Evolutionary conservation across 2,888 invertebrate genomes (phyloP), one percentile per base, ranked within the genome.

Genomic region (Drosophila leonis): DNA sequence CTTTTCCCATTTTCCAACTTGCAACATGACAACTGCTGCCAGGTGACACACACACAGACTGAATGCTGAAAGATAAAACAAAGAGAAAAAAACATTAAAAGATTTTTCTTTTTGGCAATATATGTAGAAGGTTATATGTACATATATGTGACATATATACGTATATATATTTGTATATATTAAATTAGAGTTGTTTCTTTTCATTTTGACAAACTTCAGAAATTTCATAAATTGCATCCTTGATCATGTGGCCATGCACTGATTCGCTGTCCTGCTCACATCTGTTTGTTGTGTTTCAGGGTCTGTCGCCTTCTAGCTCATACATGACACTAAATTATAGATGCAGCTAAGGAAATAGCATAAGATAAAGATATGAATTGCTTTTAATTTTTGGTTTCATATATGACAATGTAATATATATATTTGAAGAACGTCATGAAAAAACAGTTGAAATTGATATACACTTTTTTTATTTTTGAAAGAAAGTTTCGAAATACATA

Each of bases 1-100:
- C 56, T 69, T 68, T 65, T 56, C 60, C 63, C 44, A 65, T 73
- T 69, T 66, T 39, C 31, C 59, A 56, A 66, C 51, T 44, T 55
- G 54, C 39, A 72, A 72, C 68, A 68, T 57, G 57, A 56, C 57
- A 60, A 48, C 60, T 52, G 27, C 46, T 63, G 37, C 41, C 39
- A 12, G 42, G 33, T 33, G 44, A 54, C 20, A 46, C 35, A 51
- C 35, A 29, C 15, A 42, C 24, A 3, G 2, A 24, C 2, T 24
- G 24, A 2, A 24, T 2, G 24, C 24, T 24, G 24, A 24, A 24
- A 4, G 24, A 24, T 24, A 24, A n/a, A n/a, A n/a, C n/a, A n/a
- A n/a, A n/a, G n/a, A n/a, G n/a, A n/a, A n/a, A n/a, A n/a, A n/a
- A n/a, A n/a, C n/a, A n/a, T n/a, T n/a, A n/a, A n/a, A n/a, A n/a